Conservation (phyloP, 2,797 vertebrate genomes). For the Gadopsis bispinosus region DNA sequence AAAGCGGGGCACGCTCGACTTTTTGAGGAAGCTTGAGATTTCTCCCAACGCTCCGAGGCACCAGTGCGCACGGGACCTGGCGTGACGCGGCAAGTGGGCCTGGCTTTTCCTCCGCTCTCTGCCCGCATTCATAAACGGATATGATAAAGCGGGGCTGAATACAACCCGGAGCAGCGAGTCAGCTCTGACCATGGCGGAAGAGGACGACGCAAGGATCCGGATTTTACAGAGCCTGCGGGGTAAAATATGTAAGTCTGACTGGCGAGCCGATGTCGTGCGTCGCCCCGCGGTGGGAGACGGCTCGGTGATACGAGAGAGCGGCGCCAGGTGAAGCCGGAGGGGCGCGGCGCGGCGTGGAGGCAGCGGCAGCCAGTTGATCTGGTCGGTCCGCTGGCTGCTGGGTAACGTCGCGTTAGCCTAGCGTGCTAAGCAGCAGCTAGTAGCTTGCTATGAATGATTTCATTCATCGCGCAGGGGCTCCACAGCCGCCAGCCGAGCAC, state of each 20-base stretch:
- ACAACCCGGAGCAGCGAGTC: conserved; percentile 76
- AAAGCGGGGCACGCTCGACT: conserved; percentile 4
- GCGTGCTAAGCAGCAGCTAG: conserved; percentile 71
- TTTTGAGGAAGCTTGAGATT: conserved; percentile 45
- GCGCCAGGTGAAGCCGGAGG: conserved; percentile 71
- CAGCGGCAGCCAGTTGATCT: conserved; percentile 59
- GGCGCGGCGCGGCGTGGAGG: conserved; percentile 78
- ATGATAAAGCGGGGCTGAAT: conserved; percentile 82
- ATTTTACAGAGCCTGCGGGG: conserved; percentile 95
- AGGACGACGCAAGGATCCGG: conserved; percentile 90
- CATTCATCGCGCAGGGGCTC: conserved; percentile 51
- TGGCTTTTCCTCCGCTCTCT: conserved; percentile 72
- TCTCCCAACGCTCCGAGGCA: conserved; percentile 40
- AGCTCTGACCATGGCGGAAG: conserved; percentile 89
- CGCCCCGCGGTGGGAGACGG: conserved; percentile 17
- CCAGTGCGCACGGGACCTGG: conserved; percentile 58
- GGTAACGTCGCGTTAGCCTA: conserved; percentile 69
- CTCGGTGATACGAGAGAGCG: conserved; percentile 47
- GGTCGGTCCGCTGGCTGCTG: conserved; percentile 52
- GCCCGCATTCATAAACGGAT: conserved; percentile 85
- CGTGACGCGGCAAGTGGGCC: conserved; percentile 79
- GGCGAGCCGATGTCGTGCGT: conserved; percentile 9
- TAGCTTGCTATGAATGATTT: conserved; percentile 61
- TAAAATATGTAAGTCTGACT: conserved; percentile 93
- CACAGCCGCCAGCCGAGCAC: neutral